These are phyloP conservation scores for Homarus gammarus DNA, from an alignment of 2,888 invertebrate species.

Conservation along the genomic window DNA sequence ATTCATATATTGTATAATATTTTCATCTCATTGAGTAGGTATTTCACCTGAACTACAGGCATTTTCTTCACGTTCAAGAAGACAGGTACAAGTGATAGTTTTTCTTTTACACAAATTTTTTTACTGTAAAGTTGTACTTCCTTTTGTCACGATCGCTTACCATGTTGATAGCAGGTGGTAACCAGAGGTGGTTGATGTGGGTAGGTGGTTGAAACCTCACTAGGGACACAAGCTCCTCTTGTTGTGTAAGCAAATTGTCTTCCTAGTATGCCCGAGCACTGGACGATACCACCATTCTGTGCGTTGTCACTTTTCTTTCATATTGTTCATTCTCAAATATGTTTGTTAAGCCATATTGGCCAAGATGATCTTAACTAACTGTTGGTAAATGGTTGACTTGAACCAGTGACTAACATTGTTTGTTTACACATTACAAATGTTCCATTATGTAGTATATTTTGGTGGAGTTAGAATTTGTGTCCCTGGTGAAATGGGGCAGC, in stretches of 20 bases:
- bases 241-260: conserved; percentile 43
- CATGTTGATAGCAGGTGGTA: conserved; percentile 25
- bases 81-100: neutral
- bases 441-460: conserved; percentile 35
- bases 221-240: conserved; percentile 59
- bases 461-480: conserved; percentile 58
- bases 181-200: conserved; percentile 3
- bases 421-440: conserved; percentile 33
- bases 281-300: conserved; percentile 52
- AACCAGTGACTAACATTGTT: conserved; percentile 48
- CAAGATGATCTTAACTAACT: conserved; percentile 25
- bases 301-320: conserved; percentile 31
- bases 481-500: conserved; percentile 59
- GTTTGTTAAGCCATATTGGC: conserved; percentile 36
- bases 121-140: neutral
- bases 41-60: neutral
- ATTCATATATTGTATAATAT: conserved; percentile 37
- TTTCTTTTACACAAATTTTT: neutral
- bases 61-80: neutral
- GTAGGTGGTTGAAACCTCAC: conserved; percentile 39
- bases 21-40: conserved; percentile 29
- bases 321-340: conserved; percentile 2
- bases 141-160: neutral
- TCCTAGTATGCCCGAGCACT: conserved; percentile 53
- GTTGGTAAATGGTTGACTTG: conserved; percentile 41